Base-by-base conservation (phyloP, 2,113 vertebrate species). In the Cichladusa arquata region DNA sequence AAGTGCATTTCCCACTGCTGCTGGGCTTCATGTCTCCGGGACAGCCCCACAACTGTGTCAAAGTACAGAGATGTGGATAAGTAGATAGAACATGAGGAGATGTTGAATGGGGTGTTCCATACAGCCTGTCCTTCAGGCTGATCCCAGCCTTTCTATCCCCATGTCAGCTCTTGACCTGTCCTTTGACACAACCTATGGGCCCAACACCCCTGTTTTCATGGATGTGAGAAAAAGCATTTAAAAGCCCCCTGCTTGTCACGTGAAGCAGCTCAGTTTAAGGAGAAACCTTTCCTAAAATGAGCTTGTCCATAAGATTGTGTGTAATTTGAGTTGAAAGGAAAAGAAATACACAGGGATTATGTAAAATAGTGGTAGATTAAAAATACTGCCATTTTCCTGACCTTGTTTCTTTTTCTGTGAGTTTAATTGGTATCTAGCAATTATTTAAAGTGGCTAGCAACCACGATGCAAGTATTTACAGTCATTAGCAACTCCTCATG, bases 401-500 rank as follows among this genome's bases (percentile, higher is more conserved):
- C 57, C 60, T 78, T 70, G 12, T 62, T 88, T 83, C 38, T 81
- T 88, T 62, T 94, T 88, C 85, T 88, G 44, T n/a, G 50, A 33
- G 31, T 83, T 83, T 95, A 93, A 86, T 90, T 93, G 67, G 44
- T 88, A 78, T 72, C 85, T 67, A 73, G 71, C 80, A 93, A 86
- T 90, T 95, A 95, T 61, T 93, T 88, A 42, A 95, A 92, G 80
- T 71, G 92, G 79, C 64, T 94, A 90, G 60, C 80, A 88, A 93
- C 4, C 38, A 34, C 66, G 95, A 71, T 40, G 19, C 60, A 83
- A 71, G 71, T 93, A 90, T 96, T 95, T 96, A 73, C 69, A 88
- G 83, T 93, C 65, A 81, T 93, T 96, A 97, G 50, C 86, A 91
- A 28, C 84, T 96, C 57, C 26, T 84, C 19, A 29, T 81, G 71